phyloP scores from a whole-genome alignment of 2,797 vertebrate species.

The Lepus townsendii region DNA sequence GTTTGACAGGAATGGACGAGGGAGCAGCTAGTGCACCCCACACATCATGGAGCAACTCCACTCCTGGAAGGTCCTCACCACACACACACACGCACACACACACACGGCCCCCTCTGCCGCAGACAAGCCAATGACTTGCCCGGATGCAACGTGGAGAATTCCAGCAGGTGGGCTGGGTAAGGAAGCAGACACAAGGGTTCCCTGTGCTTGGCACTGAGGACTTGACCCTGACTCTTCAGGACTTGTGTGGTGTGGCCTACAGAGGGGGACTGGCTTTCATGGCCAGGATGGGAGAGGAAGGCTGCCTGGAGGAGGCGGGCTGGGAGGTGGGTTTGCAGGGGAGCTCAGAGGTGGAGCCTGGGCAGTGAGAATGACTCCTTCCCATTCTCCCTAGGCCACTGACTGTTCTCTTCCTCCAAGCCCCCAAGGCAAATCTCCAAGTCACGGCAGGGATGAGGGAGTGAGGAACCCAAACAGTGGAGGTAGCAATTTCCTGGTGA shows the following conservation, averaged over 20 bases:
- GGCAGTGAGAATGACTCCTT: neutral
- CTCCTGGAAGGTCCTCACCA: neutral
- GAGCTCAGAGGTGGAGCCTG: neutral
- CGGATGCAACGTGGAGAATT: accelerated
- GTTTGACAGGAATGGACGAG: neutral
- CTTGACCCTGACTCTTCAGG: neutral
- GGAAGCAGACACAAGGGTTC: neutral
- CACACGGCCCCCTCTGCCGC: neutral
- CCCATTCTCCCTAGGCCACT: no score
- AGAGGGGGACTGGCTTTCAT: neutral
- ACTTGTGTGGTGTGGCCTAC: neutral
- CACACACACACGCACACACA: neutral
- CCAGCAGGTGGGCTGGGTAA: neutral
- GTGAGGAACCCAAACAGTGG: neutral
- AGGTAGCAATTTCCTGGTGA: neutral
- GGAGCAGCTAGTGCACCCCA: neutral
- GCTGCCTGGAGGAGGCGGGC: neutral
- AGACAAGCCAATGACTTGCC: neutral
- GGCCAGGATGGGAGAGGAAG: neutral
- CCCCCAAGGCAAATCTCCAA: neutral
- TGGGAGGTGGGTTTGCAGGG: neutral
- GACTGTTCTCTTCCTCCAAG: neutral
- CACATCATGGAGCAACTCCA: neutral
- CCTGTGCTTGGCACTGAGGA: neutral
- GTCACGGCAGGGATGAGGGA: neutral